Evolutionary conservation across 2,888 invertebrate genomes (phyloP), one percentile per base, ranked within the genome.

Genomic region (Gerris lacustris): DNA sequence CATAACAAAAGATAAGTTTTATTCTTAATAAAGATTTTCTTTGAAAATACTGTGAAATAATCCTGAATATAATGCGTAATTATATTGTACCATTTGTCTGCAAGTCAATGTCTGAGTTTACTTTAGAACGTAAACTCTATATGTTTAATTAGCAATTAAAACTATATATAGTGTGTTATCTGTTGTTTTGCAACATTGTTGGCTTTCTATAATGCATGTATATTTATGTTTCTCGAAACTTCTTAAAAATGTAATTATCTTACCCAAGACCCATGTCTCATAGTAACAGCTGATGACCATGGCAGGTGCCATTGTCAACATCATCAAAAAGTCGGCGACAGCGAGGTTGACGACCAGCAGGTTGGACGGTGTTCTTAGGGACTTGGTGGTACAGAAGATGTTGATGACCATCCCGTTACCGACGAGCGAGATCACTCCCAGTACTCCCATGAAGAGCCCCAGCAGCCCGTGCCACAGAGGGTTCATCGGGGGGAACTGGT

Each of bases 311-410:
- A 91, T 91, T 76, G 83, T 81, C 77, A 88, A 82, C 93, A 94
- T 94, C 90, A 94, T 94, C 75, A 88, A 84, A 79, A 94, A 91
- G 79, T 94, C 94, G 70, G 93, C 92, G 80, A 96, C 88, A 63
- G 95, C 95, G 78, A 96, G 84, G 82, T 96, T 96, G 73, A 95
- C 88, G 73, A 96, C 90, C 76, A 95, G 84, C 77, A 96, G 84
- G 81, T 96, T 96, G 75, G 95, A 93, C 67, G 95, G 95, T 55
- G 94, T 94, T 77, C 92, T 87, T 72, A 95, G 84, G 69, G 82
- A 80, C 83, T 90, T 90, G 70, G 90, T 90, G 68, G 86, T 82
- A 74, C 85, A 82, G 81, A 91, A 91, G 77, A 91, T 89, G 81
- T 87, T 90, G 75, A 90, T 82, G 64, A 82, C 78, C 81, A 85